Conservation (phyloP, 2,797 vertebrate species). For the Phylloscopus collybita region DNA sequence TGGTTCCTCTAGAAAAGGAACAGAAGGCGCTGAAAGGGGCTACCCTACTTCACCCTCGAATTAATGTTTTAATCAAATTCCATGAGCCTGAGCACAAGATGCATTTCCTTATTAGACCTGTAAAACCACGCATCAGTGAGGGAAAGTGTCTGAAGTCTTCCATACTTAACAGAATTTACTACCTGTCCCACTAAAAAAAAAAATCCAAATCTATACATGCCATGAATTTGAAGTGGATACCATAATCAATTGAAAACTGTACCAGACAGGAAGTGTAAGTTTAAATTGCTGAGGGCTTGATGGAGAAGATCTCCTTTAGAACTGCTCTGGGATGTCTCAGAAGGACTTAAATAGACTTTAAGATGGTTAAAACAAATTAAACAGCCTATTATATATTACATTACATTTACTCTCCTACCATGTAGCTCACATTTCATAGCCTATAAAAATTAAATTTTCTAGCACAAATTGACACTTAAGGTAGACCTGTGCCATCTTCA, state of each 20-base stretch:
- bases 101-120: neutral
- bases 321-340: neutral
- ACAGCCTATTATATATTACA: conserved; percentile 19
- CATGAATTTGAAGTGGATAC: neutral
- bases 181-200: neutral
- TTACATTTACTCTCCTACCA: conserved; percentile 42
- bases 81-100: neutral
- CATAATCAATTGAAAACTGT: neutral
- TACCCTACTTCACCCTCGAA: neutral
- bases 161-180: neutral
- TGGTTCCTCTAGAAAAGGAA: neutral
- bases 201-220: neutral
- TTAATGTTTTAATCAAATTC: neutral
- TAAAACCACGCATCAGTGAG: neutral
- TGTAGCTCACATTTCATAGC: neutral
- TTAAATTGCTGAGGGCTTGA: conserved; percentile 5
- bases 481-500: conserved; percentile 27
- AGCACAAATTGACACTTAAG: conserved; percentile 38
- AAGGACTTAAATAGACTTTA: conserved; percentile 50
- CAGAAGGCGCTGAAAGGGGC: neutral
- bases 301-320: conserved; percentile 28
- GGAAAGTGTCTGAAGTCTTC: neutral
- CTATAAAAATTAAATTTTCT: conserved; percentile 57
- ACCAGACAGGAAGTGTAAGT: neutral
- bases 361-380: conserved; percentile 53